Percentiles rank a stretch among this genome's conserved stretches.
These are phyloP conservation scores for Acrocephalus arundinaceus DNA, from an alignment of 2,113 vertebrate species.

Conservation along the genomic window DNA sequence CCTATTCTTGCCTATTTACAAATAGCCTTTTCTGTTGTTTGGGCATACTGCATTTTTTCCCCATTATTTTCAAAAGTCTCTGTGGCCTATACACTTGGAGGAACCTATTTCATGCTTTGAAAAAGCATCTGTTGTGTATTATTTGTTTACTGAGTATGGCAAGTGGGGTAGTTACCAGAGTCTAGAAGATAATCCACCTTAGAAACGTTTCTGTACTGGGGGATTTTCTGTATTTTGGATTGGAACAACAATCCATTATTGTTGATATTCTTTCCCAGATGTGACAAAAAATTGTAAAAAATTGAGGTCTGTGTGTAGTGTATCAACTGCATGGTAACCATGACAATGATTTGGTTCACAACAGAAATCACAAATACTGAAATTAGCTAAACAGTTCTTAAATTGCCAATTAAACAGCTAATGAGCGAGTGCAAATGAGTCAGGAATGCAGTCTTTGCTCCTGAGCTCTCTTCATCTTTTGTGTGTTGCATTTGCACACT, in stretches of 20 bases:
- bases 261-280: not conserved
- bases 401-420: not conserved
- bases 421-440: not conserved
- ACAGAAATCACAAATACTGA: not conserved
- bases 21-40: not conserved
- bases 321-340: not conserved
- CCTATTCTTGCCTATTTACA: not conserved
- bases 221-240: not conserved
- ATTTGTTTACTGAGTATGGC: not conserved
- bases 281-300: not conserved
- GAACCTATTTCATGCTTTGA: not conserved
- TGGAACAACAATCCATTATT: not conserved
- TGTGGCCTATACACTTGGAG: not conserved
- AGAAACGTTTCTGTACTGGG: not conserved
- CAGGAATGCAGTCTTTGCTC: not conserved
- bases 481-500: not conserved
- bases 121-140: not conserved
- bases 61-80: not conserved
- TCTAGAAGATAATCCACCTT: not conserved
- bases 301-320: not conserved
- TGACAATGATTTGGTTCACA: not conserved
- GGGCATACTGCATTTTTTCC: not conserved
- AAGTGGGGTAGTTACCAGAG: not conserved
- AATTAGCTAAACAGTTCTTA: not conserved
- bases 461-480: not conserved